Conservation (phyloP, 92 coral and sea anemone species). For the Parazoanthus darwini region DNA sequence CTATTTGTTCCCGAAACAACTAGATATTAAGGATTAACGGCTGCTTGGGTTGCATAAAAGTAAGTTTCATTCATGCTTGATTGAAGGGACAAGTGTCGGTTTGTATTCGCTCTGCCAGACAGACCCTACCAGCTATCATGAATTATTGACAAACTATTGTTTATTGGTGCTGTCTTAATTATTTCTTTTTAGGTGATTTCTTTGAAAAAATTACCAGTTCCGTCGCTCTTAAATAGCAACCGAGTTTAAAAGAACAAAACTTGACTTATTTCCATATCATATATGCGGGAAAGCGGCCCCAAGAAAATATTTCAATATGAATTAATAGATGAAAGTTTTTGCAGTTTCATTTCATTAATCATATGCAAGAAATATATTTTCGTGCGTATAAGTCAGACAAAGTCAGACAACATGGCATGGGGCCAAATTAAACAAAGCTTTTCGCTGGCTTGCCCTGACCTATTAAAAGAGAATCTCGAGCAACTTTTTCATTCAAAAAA, state of each 20-base stretch:
- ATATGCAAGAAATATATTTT: constrained; percentile 32
- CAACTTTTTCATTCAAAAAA: constrained; percentile 13
- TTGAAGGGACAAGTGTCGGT: not conserved
- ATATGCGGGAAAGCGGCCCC: not conserved
- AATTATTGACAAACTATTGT: constrained; percentile 43
- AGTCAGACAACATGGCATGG: constrained; percentile 36
- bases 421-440: constrained; percentile 34
- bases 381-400: constrained; percentile 25
- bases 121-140: constrained; percentile 6
- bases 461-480: constrained; percentile 11
- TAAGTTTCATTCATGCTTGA: constrained; percentile 2
- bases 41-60: constrained; percentile 15
- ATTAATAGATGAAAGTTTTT: not conserved
- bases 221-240: not conserved
- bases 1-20: not conserved
- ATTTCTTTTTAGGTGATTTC: constrained; percentile 23
- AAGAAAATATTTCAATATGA: not conserved
- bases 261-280: not conserved
- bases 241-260: not conserved
- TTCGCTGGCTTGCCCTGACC: constrained; percentile 20
- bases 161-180: constrained; percentile 32
- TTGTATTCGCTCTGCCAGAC: constrained; percentile 26
- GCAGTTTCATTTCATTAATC: not conserved
- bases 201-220: constrained; percentile 15
- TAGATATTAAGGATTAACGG: constrained; percentile 9